Base-by-base conservation (phyloP, 2,113 vertebrate species). In the Pao palembangensis region DNA sequence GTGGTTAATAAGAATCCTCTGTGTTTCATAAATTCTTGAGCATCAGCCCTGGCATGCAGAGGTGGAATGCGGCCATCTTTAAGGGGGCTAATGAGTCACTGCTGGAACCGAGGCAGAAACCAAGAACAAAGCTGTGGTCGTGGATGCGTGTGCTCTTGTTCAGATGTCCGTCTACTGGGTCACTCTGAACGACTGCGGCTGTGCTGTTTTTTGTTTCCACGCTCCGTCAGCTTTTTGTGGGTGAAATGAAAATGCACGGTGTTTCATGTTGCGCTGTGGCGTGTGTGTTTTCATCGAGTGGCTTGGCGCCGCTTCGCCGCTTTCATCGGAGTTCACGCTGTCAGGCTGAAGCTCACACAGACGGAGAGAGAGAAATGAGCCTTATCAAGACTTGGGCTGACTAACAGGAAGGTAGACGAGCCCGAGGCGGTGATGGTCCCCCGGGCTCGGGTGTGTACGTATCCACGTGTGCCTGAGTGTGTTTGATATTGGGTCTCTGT, bases 341-440 rank as follows among this genome's bases (percentile, higher is more conserved):
- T 71, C 61, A 73, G 54, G 61, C 28, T 42, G 55, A 67, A 49
- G 46, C 8, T 1, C n/a, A 54, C 58, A 50, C 58, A 50, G 70
- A 23, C 15, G 31, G 25, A 28, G 6, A 28, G 25, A 5, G 61
- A 61, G 50, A 53, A 47, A 71, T 59, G 44, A 13, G 62, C 69
- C 71, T 84, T 47, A 62, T 66, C 67, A 64, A 61, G 64, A 62
- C 55, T 51, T 58, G 28, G 48, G 19, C 58, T 6, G 47, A 71
- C 57, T 52, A 55, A 58, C 75, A 58, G 66, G 55, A 58, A 61
- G 41, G 15, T 49, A 82, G 70, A 77, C 67, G 0, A 71, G 72
- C 81, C 81, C 28, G 28, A 72, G 81, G 84, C 78, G 4, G 25
- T n/a, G 47, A 25, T 18, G n/a, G 50, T 58, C 71, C 68, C 78